Percentiles rank a stretch among this genome's conserved stretches.
Evolutionary conservation across 2,888 invertebrate species (phyloP).

Genomic region (Bimastos eiseni): DNA sequence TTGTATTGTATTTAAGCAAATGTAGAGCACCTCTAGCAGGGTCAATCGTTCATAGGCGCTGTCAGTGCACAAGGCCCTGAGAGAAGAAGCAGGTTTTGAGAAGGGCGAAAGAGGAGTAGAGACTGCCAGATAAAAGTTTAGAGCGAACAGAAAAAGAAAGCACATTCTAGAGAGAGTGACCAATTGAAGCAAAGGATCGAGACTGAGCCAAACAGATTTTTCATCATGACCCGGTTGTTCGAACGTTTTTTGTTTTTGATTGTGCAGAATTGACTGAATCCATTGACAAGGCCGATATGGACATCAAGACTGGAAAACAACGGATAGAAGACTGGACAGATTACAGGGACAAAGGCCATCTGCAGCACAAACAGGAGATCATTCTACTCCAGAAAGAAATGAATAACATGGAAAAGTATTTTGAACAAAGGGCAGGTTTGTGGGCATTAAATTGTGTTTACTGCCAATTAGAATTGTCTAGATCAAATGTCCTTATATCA

Average conservation of each 20-base stretch:
- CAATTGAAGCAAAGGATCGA: no score
- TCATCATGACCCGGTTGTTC: background rate
- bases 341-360: background rate
- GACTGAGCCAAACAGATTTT: no score
- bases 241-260: background rate
- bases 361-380: conserved; percentile 13
- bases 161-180: no score
- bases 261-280: background rate
- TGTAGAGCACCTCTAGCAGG: no score
- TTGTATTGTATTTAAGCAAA: no score
- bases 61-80: no score
- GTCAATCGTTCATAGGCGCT: no score
- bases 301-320: background rate
- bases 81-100: no score
- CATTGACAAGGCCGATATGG: background rate
- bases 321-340: background rate
- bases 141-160: no score
- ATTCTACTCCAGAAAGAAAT: background rate
- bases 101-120: no score
- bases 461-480: background rate
- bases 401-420: background rate
- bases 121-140: no score
- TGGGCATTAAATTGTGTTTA: background rate
- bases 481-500: background rate
- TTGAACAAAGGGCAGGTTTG: background rate